Evolutionary conservation across 2,113 vertebrate genomes (phyloP), one percentile per base, ranked within the genome.

Genomic region (Microtus ochrogaster): DNA sequence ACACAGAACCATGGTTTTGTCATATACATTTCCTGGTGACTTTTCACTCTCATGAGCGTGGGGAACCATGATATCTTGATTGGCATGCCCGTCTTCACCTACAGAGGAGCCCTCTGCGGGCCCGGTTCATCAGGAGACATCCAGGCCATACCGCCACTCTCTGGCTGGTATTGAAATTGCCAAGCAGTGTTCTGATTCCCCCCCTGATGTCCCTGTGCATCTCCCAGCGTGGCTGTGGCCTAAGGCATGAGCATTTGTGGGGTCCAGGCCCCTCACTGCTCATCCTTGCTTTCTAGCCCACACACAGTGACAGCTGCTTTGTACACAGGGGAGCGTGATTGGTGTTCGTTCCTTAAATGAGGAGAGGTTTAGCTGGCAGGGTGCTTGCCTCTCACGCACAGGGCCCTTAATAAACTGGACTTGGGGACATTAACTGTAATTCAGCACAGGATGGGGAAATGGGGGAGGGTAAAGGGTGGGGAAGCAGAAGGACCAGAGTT

Each of bases 251-350:
- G 33, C 87, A 26, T 41, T 0, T 12, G 68, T 0, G 4, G 83
- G 7, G 17, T 12, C 61, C 9, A 33, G 52, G 36, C 19, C 11
- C 11, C 19, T 12, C 5, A 0, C 2, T 2, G 2, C 0, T 4
- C 24, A 0, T 1, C 19, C 1, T 0, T 28, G 49, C 16, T n/a
- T 28, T 19, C 30, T 26, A 2, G 4, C 1, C 3, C 19, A 44
- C 0, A 0, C 1, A 0, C 2, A 1, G n/a, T 0, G 17, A 4
- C 1, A 0, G 41, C 30, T 1, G 0, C 55, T 19, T 26, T 0
- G 28, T 26, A 9, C 2, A 6, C 0, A 0, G 36, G 26, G 74
- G 19, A 14, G 9, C 5, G 17, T 7, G 17, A 24, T n/a, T 36
- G 22, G 13, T n/a, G 44, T n/a, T 2, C 11, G 11, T 49, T 49